Conservation (phyloP, 53 echinoderm and acorn worm genomes). For the Crossaster papposus region DNA sequence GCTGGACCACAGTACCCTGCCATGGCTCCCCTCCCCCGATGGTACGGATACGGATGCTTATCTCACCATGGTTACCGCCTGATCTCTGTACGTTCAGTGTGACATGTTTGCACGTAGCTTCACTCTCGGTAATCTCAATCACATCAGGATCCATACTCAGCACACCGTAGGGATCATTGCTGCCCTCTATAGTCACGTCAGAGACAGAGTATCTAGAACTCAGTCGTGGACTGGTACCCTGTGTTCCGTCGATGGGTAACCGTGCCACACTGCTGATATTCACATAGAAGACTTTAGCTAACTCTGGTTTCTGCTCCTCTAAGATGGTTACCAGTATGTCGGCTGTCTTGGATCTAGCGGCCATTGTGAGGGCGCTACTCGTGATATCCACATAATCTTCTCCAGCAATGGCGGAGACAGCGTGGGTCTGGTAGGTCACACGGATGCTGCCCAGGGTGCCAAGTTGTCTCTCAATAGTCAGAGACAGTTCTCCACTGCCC, state of each 20-base stretch:
- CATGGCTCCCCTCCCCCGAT: slow-evolving; percentile 94
- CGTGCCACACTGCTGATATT: slow-evolving; percentile 85
- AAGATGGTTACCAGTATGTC: slow-evolving; percentile 69
- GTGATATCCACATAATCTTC: slow-evolving; percentile 80
- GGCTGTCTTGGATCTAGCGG: slow-evolving; percentile 57
- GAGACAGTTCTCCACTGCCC: slow-evolving; percentile 73
- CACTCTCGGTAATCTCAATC: slow-evolving; percentile 84
- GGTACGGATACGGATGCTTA: slow-evolving; percentile 76
- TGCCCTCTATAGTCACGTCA: slow-evolving; percentile 87
- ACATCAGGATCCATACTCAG: slow-evolving; percentile 78
- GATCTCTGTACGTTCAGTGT: slow-evolving; percentile 79
- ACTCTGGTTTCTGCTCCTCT: slow-evolving; percentile 79
- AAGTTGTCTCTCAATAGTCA: slow-evolving; percentile 77
- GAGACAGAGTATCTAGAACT: slow-evolving; percentile 79
- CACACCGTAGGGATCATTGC: slow-evolving; percentile 95
- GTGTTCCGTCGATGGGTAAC: slow-evolving; percentile 59
- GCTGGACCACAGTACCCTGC: slow-evolving; percentile 68
- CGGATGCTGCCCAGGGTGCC: slow-evolving; percentile 84
- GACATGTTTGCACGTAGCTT: slow-evolving; percentile 75
- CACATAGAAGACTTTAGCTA: slow-evolving; percentile 86
- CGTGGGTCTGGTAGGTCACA: slow-evolving; percentile 80
- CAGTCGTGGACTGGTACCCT: slow-evolving; percentile 78
- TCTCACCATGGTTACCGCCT: slow-evolving; percentile 80
- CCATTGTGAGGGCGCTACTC: slow-evolving; percentile 73
- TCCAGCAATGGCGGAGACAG: slow-evolving; percentile 72